Base-by-base conservation (phyloP, 1,140 invertebrate genomes). In the Harpegnathos saltator region DNA sequence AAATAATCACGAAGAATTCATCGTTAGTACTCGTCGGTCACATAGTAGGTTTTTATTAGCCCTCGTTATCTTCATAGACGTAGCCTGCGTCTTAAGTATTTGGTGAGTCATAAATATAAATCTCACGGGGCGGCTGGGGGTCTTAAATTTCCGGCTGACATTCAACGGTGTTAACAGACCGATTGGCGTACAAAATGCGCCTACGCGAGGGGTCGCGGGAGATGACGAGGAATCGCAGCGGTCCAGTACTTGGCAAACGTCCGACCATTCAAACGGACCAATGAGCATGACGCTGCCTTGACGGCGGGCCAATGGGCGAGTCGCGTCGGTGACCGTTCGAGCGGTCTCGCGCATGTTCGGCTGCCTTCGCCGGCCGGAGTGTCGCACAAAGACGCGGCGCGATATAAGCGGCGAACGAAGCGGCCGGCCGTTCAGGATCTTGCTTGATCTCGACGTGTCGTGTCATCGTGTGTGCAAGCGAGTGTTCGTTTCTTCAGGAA, bases 331-430 rank as follows among this genome's bases (percentile, higher is more conserved):
- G 17, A 1, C 33, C 7, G 2, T 9, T 69, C 48, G 75, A 14
- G 1, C 22, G 1, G 14, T 15, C 1, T 22, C 52, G 65, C 7
- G 52, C 5, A 3, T 22, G 22, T 1, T 80, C 63, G 65, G 14
- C n/a, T 33, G 54, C 4, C 14, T 4, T 29, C 75, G 75, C 44
- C 52, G 22, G 44, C 65, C 29, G 65, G 65, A 78, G 44, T 14
- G 22, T 29, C 14, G 65, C 75, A 71, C 66, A 71, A 80, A 80
- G 75, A 29, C 75, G 33, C 44, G 24, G 73, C 75, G 75, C 75
- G 75, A 80, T 80, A 80, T 71, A 80, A 80, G 65, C 75, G n/a
- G 54, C 24, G 75, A 58, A 15, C 65, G 38, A 71, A 71, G 75
- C 75, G 24, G n/a, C 75, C 65, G 75, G 65, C 29, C 52, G 24